Base-by-base conservation (phyloP, 2,113 vertebrate genomes). In the Acrocephalus arundinaceus region DNA sequence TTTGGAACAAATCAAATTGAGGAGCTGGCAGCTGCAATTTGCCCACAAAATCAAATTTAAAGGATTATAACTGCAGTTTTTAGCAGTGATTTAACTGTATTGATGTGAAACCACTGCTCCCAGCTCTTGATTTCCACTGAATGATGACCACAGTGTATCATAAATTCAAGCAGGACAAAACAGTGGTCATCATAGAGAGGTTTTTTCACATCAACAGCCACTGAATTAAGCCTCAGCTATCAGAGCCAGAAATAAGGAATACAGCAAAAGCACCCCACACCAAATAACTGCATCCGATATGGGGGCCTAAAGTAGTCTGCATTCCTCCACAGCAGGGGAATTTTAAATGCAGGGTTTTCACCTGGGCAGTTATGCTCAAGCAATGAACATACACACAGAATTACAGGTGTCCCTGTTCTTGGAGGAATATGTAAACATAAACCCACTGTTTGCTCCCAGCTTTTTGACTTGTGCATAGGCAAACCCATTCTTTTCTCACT, bases 1-100 rank as follows among this genome's bases (percentile, higher is more conserved):
- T 93, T 96, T 94, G 78, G 85, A 96, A 91, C 59, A 24, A 93
- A 93, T 90, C 84, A 93, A 95, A 96, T 45, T 73, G 65, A 95
- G 51, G 71, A 62, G 62, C 66, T 92, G 78, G 87, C 84, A 91
- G 35, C 55, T 78, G 81, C 23, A 92, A 86, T 80, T 87, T 90
- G 63, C 77, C 87, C 63, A 21, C 58, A 78, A 89, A 92, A 86
- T 89, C 66, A 85, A 67, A 49, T 54, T 81, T 76, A 94, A 88
- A 92, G 83, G 59, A 71, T 76, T 48, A 66, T 87, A 92, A 72
- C 45, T 88, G 63, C 65, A 89, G 51, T 86, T 86, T 95, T 93
- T 54, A 59, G 83, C 52, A 31, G 33, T 93, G 45, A 93, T 94
- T 89, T 96, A 85, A 83, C 85, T 86, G 66, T 84, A 94, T 71